Conservation (phyloP, 2,888 invertebrate genomes). For the Drosophila tripunctata region DNA sequence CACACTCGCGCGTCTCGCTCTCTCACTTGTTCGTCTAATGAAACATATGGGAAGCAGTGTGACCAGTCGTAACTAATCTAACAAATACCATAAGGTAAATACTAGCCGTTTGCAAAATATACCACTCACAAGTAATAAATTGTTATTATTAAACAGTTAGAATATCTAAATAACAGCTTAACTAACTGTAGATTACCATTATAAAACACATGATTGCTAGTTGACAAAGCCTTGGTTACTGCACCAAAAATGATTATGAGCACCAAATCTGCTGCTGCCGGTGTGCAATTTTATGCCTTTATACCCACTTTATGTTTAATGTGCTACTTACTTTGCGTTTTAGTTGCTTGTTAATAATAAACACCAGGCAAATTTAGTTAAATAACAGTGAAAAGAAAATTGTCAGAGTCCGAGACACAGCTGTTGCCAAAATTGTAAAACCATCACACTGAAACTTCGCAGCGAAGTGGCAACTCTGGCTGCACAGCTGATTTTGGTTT, state of each 20-base stretch:
- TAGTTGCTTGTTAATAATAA: background rate
- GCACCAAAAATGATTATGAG: no score
- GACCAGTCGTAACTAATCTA: background rate
- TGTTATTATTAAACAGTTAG: background rate
- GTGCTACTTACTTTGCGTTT: slow-evolving; percentile 39
- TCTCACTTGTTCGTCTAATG: slow-evolving; percentile 22
- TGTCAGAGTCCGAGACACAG: slow-evolving; percentile 23
- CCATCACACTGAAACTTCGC: background rate
- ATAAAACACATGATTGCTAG: background rate
- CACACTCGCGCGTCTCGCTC: slow-evolving; percentile 32
- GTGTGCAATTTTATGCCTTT: background rate
- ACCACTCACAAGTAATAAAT: background rate
- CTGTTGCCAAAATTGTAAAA: slow-evolving; percentile 8
- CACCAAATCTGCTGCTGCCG: background rate
- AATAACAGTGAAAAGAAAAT: slow-evolving; percentile 19
- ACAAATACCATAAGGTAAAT: slow-evolving; percentile 5
- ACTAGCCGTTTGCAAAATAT: background rate
- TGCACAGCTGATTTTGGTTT: slow-evolving; percentile 42
- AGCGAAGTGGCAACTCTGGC: slow-evolving; percentile 31
- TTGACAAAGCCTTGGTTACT: background rate
- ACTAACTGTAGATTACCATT: background rate
- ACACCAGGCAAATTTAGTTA: slow-evolving; percentile 18
- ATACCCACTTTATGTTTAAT: fast-evolving
- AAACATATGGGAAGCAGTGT: slow-evolving; percentile 53
- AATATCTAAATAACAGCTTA: background rate